phyloP scores from a whole-genome alignment of 2,888 invertebrate genomes.

The Drosophila mayaguana region DNA sequence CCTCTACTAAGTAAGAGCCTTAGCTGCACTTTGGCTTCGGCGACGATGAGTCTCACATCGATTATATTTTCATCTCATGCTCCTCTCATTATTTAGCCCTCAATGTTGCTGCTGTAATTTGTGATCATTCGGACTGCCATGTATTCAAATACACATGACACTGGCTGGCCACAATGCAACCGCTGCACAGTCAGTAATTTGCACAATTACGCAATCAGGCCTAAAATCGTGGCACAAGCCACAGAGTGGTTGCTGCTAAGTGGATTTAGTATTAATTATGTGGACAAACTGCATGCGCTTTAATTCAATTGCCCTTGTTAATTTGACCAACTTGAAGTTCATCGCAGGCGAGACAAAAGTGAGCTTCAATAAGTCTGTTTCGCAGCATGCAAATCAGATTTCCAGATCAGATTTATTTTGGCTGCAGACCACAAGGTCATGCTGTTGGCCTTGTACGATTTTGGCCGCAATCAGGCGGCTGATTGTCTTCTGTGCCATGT shows the following conservation, averaged over 20 bases:
- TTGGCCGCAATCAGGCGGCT: conserved; percentile 31
- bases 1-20: neutral
- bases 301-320: neutral
- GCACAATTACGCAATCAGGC: conserved; percentile 35
- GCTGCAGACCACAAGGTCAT: conserved; percentile 9
- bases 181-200: conserved; percentile 33
- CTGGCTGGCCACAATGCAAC: conserved; percentile 43
- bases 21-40: neutral
- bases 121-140: neutral
- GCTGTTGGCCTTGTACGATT: conserved; percentile 22
- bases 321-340: neutral
- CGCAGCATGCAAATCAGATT: conserved; percentile 14
- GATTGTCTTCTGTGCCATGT: conserved; percentile 20
- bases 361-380: neutral
- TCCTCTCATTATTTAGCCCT: too few species aligned
- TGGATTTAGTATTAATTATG: neutral
- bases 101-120: neutral
- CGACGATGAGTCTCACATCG: neutral
- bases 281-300: neutral
- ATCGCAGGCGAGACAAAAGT: neutral
- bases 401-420: conserved; percentile 31
- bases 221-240: neutral
- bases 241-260: neutral
- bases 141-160: conserved; percentile 1
- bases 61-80: too few species aligned